phyloP scores from a whole-genome alignment of 2,113 vertebrate species.

The Chloroceryle aenea region DNA sequence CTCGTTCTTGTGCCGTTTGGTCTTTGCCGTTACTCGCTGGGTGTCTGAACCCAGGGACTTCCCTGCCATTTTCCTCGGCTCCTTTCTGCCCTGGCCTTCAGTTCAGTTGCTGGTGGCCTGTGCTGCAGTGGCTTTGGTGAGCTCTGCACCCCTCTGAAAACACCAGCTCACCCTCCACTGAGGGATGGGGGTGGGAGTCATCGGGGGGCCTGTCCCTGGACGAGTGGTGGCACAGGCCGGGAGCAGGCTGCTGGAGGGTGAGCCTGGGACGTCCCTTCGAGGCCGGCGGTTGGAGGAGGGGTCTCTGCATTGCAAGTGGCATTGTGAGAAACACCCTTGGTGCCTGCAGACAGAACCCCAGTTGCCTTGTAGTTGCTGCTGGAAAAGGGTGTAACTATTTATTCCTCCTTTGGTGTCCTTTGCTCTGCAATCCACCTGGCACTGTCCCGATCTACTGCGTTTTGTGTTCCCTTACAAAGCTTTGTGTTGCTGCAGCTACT shows the following conservation, averaged over 20 bases:
- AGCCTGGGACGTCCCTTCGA: not conserved
- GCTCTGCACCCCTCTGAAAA: not conserved
- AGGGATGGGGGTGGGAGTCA: not conserved
- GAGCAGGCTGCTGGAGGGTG: not conserved
- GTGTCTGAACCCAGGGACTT: not conserved
- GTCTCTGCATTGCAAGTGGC: not conserved
- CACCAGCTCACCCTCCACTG: not conserved
- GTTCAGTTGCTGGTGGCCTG: not conserved
- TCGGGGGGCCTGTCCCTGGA: not conserved
- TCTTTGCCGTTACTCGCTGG: not conserved
- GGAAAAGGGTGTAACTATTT: not conserved
- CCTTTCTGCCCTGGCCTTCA: not conserved
- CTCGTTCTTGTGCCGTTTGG: not conserved
- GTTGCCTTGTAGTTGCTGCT: not conserved
- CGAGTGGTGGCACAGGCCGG: not conserved
- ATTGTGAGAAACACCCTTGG: not conserved
- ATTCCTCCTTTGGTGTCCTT: not conserved
- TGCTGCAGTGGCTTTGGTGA: not conserved
- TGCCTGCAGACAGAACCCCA: not conserved
- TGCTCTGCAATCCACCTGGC: not conserved
- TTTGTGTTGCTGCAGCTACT: not conserved
- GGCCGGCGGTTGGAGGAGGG: not conserved
- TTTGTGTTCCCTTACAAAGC: not conserved
- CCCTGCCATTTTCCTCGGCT: not conserved
- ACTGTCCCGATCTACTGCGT: not conserved